Base-by-base conservation (phyloP, 2,888 invertebrate species). In the Pseudolycoriella hygida region DNA sequence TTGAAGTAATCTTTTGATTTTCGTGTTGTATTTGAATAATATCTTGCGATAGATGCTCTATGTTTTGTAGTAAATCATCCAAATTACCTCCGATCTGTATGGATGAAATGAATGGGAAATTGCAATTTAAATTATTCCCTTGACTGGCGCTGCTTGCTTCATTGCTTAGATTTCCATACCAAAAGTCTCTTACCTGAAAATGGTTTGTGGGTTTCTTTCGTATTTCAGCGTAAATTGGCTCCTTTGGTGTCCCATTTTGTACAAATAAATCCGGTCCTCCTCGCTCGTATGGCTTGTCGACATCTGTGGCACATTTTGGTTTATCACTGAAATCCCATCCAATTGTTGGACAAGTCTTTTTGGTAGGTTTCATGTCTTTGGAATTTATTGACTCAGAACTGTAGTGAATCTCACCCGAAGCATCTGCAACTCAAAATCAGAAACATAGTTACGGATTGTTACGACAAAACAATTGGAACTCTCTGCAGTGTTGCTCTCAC, bases 61-160 rank as follows among this genome's bases (percentile, higher is more conserved):
- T 77, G 49, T 80, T 80, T 47, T 77, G 74, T 0, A 80, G 61
- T 39, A 80, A 61, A 49, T 80, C 76, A 52, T 80, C 80, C 37
- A 80, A 64, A 55, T 80, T 80, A 0, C 77, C 77, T 11, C 74
- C 75, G 18, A 70, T 73, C 53, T 67, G 18, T 41, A 14, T 2
- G 15, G 12, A 31, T 12, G 17, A 11, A 67, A 57, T 70, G 70
- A 46, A 40, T 14, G 25, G n/a, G 17, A 14, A 14, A 38, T 18
- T 5, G n/a, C 12, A 37, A 44, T 37, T 10, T n/a, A 20, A 37
- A 44, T 20, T 18, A 14, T 5, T 19, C 6, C 14, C 18, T 34
- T 14, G n/a, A n/a, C n/a, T n/a, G n/a, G n/a, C n/a, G n/a, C n/a
- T n/a, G n/a, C n/a, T n/a, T n/a, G n/a, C n/a, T n/a, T n/a, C n/a